phyloP scores from a whole-genome alignment of 2,113 vertebrate species.

The Laticauda colubrina region DNA sequence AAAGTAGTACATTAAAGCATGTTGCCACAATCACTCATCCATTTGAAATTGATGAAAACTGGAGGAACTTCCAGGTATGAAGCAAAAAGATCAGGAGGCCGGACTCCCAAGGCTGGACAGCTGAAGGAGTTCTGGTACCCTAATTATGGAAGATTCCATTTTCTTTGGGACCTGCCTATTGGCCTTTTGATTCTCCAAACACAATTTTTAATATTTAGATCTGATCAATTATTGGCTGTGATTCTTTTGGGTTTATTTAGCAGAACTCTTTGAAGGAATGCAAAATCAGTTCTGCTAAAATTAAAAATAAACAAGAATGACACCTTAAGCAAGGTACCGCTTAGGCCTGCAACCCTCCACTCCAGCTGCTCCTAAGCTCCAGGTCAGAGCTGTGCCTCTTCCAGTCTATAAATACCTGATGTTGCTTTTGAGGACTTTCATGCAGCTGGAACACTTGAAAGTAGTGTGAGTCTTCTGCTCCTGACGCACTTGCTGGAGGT shows the following conservation, averaged over 20 bases:
- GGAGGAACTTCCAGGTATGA: neutral
- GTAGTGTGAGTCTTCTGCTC: conserved; percentile 83
- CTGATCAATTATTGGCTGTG: neutral
- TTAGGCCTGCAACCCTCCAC: neutral
- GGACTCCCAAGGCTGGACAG: neutral
- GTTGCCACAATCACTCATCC: neutral
- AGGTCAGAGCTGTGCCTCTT: neutral
- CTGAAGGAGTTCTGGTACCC: neutral
- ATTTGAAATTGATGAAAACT: neutral
- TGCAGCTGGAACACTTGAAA: conserved; percentile 95
- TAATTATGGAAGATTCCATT: neutral
- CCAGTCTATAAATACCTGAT: conserved; percentile 79
- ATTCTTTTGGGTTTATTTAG: neutral
- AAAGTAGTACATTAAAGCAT: neutral
- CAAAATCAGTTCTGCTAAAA: neutral
- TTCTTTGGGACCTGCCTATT: neutral
- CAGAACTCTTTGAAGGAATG: neutral
- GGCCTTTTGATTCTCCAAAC: neutral
- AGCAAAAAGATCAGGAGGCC: neutral
- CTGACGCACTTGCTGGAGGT: conserved; percentile 67
- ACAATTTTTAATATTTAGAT: neutral
- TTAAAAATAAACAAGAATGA: neutral
- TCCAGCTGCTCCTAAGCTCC: no score
- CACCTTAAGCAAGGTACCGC: neutral
- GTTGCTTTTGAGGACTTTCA: conserved; percentile 97